Conservation (phyloP, 1,140 invertebrate species). For the Polyergus mexicanus region DNA sequence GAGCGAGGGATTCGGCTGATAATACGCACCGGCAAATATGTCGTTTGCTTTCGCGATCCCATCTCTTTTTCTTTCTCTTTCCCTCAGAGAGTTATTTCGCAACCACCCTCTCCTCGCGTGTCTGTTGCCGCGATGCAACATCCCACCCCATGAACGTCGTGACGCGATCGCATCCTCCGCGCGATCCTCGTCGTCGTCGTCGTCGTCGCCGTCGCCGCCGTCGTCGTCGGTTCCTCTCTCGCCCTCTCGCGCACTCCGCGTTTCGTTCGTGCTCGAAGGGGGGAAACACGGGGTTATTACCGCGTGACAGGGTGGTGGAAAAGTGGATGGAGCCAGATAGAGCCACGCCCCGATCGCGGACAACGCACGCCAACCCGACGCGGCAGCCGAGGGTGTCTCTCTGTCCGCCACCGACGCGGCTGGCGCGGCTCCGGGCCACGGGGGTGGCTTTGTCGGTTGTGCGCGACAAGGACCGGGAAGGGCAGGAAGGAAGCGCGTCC, state of each 20-base stretch:
- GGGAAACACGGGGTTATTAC: background rate
- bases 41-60: constrained; percentile 40
- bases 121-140: constrained; percentile 38
- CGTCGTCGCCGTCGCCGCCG: constrained; percentile 27
- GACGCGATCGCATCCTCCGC: constrained; percentile 67
- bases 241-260: constrained; percentile 7
- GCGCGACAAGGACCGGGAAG: constrained; percentile 30
- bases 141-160: constrained; percentile 49
- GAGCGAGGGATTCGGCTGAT: constrained; percentile 57
- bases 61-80: background rate
- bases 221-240: background rate
- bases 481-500: constrained; percentile 58
- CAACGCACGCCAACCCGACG: constrained; percentile 55
- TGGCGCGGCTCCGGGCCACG: constrained; percentile 58
- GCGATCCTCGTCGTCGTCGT: constrained; percentile 28
- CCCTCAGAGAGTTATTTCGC: constrained; percentile 37
- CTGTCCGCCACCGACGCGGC: constrained; percentile 66
- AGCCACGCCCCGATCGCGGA: constrained; percentile 64
- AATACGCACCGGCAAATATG: constrained; percentile 75
- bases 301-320: constrained; percentile 68
- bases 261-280: background rate
- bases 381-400: constrained; percentile 70
- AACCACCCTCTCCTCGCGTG: constrained; percentile 39
- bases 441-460: constrained; percentile 65
- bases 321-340: constrained; percentile 68